Base-by-base conservation (phyloP, 92 coral and sea anemone species). In the Phymanthus crucifer region DNA sequence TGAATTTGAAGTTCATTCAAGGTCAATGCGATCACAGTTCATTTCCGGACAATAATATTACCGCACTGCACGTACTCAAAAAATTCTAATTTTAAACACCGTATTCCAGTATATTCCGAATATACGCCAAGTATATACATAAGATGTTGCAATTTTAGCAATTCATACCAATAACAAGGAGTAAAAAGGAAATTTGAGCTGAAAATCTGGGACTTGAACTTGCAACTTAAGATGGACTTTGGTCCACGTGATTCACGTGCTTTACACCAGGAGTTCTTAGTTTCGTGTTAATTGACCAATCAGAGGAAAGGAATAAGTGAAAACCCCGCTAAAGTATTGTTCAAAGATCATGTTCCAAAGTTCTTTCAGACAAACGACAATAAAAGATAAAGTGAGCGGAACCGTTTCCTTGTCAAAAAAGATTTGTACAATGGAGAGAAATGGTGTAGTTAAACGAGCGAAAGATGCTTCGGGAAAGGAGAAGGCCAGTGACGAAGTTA, bases 321-420 rank as follows among this genome's bases (percentile, higher is more conserved):
- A 80, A 80, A 80, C 84, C 76, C 84, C 84, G 84, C 84, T 47
- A 19, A 35, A 32, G 36, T 70, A 31, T 61, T 9, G 34, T 7
- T 4, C 27, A 46, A 46, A 74, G 80, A 54, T 57, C 80, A 76
- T 40, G 58, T 56, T 76, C 80, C 80, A 76, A 26, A 32, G 26
- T 61, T 6, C 68, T 11, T 23, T 21, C 68, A 61, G 4, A 27
- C 17, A 61, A 0, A 24, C 26, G 34, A 9, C 32, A 29, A 61
- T 16, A 76, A 48, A 74, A 38, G 32, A 12, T 9, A 11, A 54
- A 7, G 10, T 27, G 32, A 3, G 26, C 43, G 10, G 31, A 47
- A n/a, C 31, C 18, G 24, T 12, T 54, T 16, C 32, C 21, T 50
- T 54, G 57, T 36, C 50, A 64, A 19, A 21, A 26, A 23, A 12